A percentile compares a stretch with the other conserved stretches of the same genome.
Evolutionary conservation across 2,113 vertebrate species (phyloP).

Genomic region (Otis tarda): DNA sequence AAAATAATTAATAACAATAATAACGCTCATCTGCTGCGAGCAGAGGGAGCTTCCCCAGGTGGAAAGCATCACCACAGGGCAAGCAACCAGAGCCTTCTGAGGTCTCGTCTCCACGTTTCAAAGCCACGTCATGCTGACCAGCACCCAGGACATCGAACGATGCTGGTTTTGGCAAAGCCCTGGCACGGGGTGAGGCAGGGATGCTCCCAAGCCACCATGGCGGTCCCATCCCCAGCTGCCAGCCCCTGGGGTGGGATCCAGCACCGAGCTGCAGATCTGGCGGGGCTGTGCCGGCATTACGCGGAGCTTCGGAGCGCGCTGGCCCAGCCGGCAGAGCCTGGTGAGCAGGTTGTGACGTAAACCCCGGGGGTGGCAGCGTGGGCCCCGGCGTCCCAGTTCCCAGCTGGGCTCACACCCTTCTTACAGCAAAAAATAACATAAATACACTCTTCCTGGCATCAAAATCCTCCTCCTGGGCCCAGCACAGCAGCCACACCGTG

Average conservation of each 20-base stretch:
- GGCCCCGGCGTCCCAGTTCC: not conserved
- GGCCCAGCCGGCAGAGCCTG: not conserved
- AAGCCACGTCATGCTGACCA: accelerated
- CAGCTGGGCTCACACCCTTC: not conserved
- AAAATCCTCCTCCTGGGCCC: accelerated
- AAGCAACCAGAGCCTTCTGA: not conserved
- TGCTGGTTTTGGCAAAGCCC: not conserved
- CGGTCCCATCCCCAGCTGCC: not conserved
- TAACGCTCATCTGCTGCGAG: not conserved
- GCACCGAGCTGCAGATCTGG: accelerated
- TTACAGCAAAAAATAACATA: not conserved
- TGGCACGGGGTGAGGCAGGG: accelerated
- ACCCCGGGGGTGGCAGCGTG: not conserved
- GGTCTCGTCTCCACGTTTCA: not conserved
- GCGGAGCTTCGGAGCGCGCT: accelerated
- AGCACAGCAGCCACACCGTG: accelerated
- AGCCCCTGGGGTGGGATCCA: not conserved
- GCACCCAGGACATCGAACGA: accelerated
- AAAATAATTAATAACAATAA: not conserved
- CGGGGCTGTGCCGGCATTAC: not conserved
- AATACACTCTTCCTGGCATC: not conserved
- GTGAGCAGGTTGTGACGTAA: slow-evolving; percentile 30
- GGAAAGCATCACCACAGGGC: not conserved
- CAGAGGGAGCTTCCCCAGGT: not conserved
- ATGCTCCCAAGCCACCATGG: accelerated